A percentile compares a stretch with the other conserved stretches of the same genome.
These are phyloP conservation scores for Miichthys miiuy DNA, from an alignment of 2,797 vertebrate genomes.

Conservation along the genomic window DNA sequence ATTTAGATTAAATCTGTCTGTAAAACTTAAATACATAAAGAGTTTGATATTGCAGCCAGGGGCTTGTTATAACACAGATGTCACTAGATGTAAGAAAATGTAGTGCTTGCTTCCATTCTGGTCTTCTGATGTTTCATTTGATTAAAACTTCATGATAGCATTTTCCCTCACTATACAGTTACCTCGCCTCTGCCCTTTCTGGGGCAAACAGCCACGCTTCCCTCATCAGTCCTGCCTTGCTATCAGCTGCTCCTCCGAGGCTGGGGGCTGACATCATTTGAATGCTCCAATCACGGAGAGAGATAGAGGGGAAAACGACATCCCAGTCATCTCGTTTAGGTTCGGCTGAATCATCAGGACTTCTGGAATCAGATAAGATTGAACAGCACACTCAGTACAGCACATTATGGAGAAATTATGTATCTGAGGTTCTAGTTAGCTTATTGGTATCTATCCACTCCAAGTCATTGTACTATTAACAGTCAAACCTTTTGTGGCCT, in stretches of 20 bases:
- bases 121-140: neutral
- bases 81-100: neutral
- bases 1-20: neutral
- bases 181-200: slow-evolving; percentile 63
- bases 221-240: slow-evolving; percentile 64
- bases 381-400: neutral
- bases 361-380: slow-evolving; percentile 50
- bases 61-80: neutral
- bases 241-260: slow-evolving; percentile 59
- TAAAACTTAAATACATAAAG: neutral
- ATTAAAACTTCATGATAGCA: neutral
- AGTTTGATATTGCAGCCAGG: neutral
- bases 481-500: neutral
- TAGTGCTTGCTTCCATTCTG: neutral
- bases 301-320: slow-evolving; percentile 75
- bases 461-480: neutral
- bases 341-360: slow-evolving; percentile 59
- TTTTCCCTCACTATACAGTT: slow-evolving; percentile 2
- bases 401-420: neutral
- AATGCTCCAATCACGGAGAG: slow-evolving; percentile 83
- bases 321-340: slow-evolving; percentile 70
- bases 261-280: slow-evolving; percentile 79
- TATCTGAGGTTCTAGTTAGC: neutral
- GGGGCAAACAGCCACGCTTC: slow-evolving; percentile 75
- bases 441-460: neutral